Base-by-base conservation (phyloP, 2,888 invertebrate species). In the Pharmacophagus antenor region DNA sequence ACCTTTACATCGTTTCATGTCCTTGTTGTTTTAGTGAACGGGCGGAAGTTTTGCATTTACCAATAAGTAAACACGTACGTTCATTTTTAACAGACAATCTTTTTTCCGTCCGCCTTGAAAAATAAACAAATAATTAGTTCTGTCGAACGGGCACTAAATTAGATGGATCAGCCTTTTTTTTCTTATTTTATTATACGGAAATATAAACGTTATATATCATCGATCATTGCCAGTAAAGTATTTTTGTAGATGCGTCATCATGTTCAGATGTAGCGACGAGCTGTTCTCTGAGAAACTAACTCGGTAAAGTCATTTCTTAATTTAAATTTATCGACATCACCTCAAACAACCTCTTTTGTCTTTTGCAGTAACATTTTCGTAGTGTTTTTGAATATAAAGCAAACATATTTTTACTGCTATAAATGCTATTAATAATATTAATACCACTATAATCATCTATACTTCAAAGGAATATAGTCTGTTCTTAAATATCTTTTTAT, bases 201-300 rank as follows among this genome's bases (percentile, higher is more conserved):
- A 44, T 60, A 53, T 48, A 56, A 37, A 31, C 53, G 56, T 65
- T 65, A 46, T 46, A 18, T 12, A 12, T 51, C 10, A 56, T 10
- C 56, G 27, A 46, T 71, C 68, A 70, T 69, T 73, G 76, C 76
- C 73, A 76, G 58, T 72, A 70, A 72, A 73, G 68, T 79, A 83
- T 84, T 83, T 85, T 65, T 70, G 80, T 82, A 75, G 77, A 72
- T 85, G 82, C 81, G 84, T 86, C 86, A 87, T 76, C 74, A 72
- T 72, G 72, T 71, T 77, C 76, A 77, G 79, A 82, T 76, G 76
- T 76, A 70, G 74, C 72, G 70, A 70, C 80, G 73, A 75, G 72
- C 68, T 63, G 56, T 67, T 65, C 63, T 66, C 68, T 72, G 71
- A 72, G 72, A 70, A 31, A 80, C 79, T 74, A 74, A 72, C 74